phyloP scores from a whole-genome alignment of 2,797 vertebrate species.

The Anguilla marmorata region DNA sequence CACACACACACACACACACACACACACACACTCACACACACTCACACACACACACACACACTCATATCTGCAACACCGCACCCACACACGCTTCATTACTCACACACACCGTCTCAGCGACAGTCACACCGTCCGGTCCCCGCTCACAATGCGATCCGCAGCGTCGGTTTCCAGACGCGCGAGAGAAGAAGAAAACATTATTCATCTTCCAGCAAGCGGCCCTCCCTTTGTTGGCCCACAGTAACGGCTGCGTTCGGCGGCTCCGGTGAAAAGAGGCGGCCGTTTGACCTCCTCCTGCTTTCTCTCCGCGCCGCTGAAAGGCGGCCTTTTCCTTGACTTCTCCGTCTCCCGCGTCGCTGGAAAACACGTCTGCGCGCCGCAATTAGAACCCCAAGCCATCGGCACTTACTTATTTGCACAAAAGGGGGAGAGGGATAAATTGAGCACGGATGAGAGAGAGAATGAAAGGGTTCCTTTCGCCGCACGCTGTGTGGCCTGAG shows the following conservation, averaged over 20 bases:
- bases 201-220: slow-evolving; percentile 56
- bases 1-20: slow-evolving; percentile 13
- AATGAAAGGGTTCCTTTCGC: background rate
- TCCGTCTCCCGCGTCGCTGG: slow-evolving; percentile 45
- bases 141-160: too few relatives aligned
- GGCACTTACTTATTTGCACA: background rate
- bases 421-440: slow-evolving; percentile 14
- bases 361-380: slow-evolving; percentile 42
- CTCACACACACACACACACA: too few relatives aligned
- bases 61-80: background rate
- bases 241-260: slow-evolving; percentile 45
- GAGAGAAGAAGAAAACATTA: slow-evolving; percentile 49
- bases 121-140: background rate
- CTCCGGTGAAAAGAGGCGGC: slow-evolving; percentile 37
- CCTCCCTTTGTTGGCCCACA: slow-evolving; percentile 54
- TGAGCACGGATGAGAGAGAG: background rate
- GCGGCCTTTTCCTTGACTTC: slow-evolving; percentile 47
- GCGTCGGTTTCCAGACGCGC: too few relatives aligned
- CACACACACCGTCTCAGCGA: background rate
- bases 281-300: background rate
- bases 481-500: slow-evolving; percentile 2
- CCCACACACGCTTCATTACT: too few relatives aligned
- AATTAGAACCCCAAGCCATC: slow-evolving; percentile 38
- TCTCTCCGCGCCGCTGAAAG: slow-evolving; percentile 49
- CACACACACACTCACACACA: background rate